Evolutionary conservation across 2,888 invertebrate species (phyloP).

Genomic region (Erynnis tages): DNA sequence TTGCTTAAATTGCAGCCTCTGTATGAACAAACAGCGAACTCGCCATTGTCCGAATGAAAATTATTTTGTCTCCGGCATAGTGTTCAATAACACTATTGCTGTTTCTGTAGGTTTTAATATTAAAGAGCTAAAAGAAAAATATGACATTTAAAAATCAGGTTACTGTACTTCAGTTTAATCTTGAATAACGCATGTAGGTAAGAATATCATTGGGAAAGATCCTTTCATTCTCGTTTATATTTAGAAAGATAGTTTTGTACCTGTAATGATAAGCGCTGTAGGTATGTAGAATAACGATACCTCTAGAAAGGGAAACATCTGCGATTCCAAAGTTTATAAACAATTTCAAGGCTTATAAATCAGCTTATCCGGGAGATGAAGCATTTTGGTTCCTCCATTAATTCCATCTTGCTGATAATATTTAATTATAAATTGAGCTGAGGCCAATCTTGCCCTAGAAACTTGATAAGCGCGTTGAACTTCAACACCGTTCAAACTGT

Average conservation of each 20-base stretch:
- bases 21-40: constrained; percentile 8
- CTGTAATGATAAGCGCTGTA: too few species aligned
- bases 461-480: constrained; percentile 4
- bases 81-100: neutral
- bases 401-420: neutral
- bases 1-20: constrained; percentile 57
- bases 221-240: too few species aligned
- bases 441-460: neutral
- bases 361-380: neutral
- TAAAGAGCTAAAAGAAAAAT: too few species aligned
- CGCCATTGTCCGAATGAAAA: constrained; percentile 1
- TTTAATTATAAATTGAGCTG: constrained; percentile 5
- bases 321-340: too few species aligned
- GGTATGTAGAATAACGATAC: too few species aligned
- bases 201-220: too few species aligned
- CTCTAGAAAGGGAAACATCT: neutral
- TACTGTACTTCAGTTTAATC: too few species aligned
- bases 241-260: too few species aligned
- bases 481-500: constrained; percentile 3
- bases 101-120: too few species aligned
- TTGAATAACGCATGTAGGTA: too few species aligned
- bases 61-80: neutral
- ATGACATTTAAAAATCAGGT: too few species aligned
- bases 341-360: too few species aligned
- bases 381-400: neutral